These are phyloP conservation scores for Tautogolabrus adspersus DNA, from an alignment of 2,113 vertebrate species.

Conservation along the genomic window DNA sequence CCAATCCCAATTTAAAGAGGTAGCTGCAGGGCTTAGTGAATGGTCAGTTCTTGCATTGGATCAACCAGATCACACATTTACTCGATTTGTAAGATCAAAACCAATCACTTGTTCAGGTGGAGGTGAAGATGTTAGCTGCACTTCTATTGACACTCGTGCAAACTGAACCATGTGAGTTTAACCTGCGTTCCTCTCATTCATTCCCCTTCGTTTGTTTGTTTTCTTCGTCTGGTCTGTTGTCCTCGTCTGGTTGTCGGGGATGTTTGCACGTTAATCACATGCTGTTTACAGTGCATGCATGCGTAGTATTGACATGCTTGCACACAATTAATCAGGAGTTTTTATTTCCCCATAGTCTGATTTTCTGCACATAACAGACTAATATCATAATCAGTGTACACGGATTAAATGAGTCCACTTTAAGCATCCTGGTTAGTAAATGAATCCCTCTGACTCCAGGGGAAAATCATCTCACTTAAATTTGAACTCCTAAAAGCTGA, in stretches of 20 bases:
- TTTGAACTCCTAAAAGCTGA: background rate
- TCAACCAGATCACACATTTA: background rate
- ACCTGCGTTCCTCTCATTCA: background rate
- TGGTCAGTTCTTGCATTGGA: background rate
- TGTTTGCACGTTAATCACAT: background rate
- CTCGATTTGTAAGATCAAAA: background rate
- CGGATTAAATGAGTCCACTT: background rate
- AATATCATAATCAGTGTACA: background rate
- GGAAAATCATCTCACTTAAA: background rate
- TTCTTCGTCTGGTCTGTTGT: background rate
- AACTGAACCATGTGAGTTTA: background rate
- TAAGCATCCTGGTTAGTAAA: background rate
- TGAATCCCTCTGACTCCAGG: background rate
- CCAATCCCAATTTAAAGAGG: too few species aligned
- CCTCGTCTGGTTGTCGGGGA: background rate
- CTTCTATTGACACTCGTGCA: background rate
- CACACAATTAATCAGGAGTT: background rate
- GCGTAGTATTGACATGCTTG: background rate
- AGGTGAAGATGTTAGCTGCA: background rate
- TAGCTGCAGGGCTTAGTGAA: background rate
- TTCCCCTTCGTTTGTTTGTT: background rate
- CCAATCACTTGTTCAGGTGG: background rate
- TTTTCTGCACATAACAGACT: background rate
- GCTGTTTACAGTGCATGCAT: slow-evolving; percentile 15
- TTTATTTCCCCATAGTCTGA: background rate